These are phyloP conservation scores for Nephotettix cincticeps DNA, from an alignment of 1,140 invertebrate species.

Conservation along the genomic window DNA sequence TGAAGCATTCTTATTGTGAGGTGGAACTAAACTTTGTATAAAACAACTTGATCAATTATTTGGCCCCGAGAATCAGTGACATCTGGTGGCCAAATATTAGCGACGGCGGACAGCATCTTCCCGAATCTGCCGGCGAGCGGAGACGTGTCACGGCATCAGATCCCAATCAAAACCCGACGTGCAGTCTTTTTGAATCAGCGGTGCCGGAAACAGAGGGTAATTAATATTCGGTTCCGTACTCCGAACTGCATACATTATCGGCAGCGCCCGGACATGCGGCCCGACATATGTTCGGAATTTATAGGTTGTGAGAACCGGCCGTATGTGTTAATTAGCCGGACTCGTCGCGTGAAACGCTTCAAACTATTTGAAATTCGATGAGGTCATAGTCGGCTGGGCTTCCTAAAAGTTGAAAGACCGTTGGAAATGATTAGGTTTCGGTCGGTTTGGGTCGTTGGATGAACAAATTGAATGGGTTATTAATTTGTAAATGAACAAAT, in stretches of 20 bases:
- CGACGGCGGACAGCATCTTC: not conserved
- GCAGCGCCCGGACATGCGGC: not conserved
- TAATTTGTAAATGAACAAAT: no score
- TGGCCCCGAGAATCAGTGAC: no score
- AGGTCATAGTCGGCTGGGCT: not conserved
- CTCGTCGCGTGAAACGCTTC: not conserved
- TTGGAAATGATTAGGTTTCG: no score
- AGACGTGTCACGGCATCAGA: not conserved
- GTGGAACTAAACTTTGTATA: no score
- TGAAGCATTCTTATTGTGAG: no score
- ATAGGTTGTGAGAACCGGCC: not conserved
- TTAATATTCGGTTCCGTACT: slow-evolving; percentile 1
- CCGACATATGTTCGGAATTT: slow-evolving; percentile 9
- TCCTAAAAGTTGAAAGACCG: no score
- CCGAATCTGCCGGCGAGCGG: not conserved
- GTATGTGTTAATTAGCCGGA: not conserved
- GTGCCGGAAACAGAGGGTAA: not conserved
- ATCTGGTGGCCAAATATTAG: not conserved
- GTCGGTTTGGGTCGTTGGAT: no score
- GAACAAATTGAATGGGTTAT: no score
- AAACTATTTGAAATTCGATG: not conserved
- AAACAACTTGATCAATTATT: no score
- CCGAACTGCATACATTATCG: not conserved
- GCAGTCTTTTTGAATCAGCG: not conserved
- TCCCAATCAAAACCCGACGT: not conserved